Base-by-base conservation (phyloP, 2,113 vertebrate species). In the Panthera leo region DNA sequence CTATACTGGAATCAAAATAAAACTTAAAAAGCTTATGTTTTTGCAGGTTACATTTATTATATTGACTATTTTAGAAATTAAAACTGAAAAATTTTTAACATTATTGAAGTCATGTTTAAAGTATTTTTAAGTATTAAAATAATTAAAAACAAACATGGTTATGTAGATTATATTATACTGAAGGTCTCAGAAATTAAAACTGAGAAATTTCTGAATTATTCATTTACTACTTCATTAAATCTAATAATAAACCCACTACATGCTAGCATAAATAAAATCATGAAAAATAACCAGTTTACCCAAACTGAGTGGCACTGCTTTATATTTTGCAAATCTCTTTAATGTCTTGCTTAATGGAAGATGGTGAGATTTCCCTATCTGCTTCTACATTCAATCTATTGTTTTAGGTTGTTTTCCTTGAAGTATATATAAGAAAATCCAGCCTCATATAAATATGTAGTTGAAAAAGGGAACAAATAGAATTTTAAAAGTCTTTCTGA, bases 151-250 rank as follows among this genome's bases (percentile, higher is more conserved):
- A 58, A 89, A 55, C 78, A 76, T 34, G 27, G 29, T 63, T 95
- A 65, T 29, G 4, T 92, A 73, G 25, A 19, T 16, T 95, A 71
- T 42, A 61, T 53, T 89, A 42, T 51, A 80, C 4, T 31, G 18
- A 71, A 19, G 55, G 7, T 48, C 39, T 91, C 58, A 53, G 34
- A 82, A 96, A 94, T 71, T 78, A 86, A 94, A 90, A 67, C 5
- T 36, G 11, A 53, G 25, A 65, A 36, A 36, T 58, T 48, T 88
- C 21, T 12, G 31, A 92, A 95, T 68, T 78, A 89, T 25, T 71
- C 31, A 79, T 31, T 89, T 96, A 79, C 29, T 63, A 84, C 84
- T 87, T 94, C 88, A 61, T 73, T 94, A 87, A 86, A 63, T 48
- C 42, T 76, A 87, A 39, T 75, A 92, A 88, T 34, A 51, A 88